Percentiles rank a stretch among this genome's conserved stretches.
phyloP scores from a whole-genome alignment of 2,797 vertebrate genomes.

The Thamnophis elegans region DNA sequence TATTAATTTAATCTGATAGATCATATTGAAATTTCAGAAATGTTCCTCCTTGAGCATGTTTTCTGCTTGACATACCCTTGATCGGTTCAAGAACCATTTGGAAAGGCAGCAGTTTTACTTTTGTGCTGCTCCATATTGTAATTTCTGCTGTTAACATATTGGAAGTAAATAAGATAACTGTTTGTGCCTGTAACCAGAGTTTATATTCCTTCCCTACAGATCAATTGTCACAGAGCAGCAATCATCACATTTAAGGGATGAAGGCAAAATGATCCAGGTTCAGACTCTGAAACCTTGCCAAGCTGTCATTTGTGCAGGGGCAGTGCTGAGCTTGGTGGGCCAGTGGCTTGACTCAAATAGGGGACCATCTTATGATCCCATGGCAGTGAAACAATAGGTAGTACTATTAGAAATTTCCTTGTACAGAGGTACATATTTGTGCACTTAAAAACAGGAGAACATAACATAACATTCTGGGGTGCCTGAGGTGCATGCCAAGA shows the following conservation, averaged over 20 bases:
- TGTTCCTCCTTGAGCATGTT: neutral
- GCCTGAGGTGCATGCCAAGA: neutral
- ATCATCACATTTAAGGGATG: neutral
- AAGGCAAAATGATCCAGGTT: neutral
- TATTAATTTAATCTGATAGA: neutral
- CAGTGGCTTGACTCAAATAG: neutral
- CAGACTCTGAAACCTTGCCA: neutral
- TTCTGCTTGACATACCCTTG: neutral
- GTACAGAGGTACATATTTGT: neutral
- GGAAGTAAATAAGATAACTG: neutral
- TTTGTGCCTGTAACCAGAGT: neutral
- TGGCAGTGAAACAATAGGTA: neutral
- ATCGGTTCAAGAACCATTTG: neutral
- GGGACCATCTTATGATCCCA: neutral
- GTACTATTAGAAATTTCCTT: neutral
- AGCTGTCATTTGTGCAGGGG: neutral
- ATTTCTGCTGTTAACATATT: neutral
- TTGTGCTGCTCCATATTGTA: neutral
- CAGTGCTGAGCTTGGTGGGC: neutral
- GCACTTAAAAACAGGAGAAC: neutral
- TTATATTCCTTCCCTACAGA: neutral
- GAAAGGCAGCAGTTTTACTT: neutral
- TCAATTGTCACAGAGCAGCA: neutral
- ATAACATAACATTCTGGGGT: neutral
- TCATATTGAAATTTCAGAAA: neutral